Percentiles rank a stretch among this genome's conserved stretches.
Conservation (phyloP, 2,888 invertebrate genomes). For the Bellardia pandia region DNA sequence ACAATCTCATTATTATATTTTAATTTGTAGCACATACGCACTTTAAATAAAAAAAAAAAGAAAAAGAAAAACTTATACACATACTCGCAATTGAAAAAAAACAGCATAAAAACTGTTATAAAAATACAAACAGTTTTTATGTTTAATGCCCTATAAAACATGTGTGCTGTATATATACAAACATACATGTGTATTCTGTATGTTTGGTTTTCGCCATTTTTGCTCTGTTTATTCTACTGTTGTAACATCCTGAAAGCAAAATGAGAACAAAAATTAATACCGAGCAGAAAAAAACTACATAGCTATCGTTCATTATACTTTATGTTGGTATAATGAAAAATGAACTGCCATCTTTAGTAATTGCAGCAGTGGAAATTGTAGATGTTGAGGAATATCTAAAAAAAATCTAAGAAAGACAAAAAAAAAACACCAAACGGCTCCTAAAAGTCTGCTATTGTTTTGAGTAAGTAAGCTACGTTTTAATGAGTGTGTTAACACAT, state of each 20-base stretch:
- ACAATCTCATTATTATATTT: conserved; percentile 72
- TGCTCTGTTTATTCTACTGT: conserved; percentile 56
- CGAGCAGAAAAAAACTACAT: conserved; percentile 6
- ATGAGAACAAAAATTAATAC: conserved; percentile 38
- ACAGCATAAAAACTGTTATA: conserved; percentile 42
- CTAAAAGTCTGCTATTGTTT: conserved; percentile 71
- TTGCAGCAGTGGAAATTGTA: conserved; percentile 55
- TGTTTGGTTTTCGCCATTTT: conserved; percentile 44
- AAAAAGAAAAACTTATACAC: conserved; percentile 13
- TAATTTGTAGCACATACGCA: conserved; percentile 70
- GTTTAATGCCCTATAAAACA: conserved; percentile 57
- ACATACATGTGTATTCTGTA: not conserved
- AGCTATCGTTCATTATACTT: conserved; percentile 71
- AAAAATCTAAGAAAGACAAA: conserved; percentile 14
- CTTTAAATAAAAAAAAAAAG: conserved; percentile 19
- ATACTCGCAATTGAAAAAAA: conserved; percentile 26
- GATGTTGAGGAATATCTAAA: conserved; percentile 46
- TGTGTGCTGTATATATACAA: conserved; percentile 5
- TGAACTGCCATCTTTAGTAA: conserved; percentile 69
- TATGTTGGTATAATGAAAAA: conserved; percentile 72
- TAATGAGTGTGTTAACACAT: conserved; percentile 68
- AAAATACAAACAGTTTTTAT: conserved; percentile 59
- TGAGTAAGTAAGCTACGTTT: conserved; percentile 56
- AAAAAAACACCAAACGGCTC: conserved; percentile 42
- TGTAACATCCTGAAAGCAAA: conserved; percentile 51